Base-by-base conservation (phyloP, 2,113 vertebrate species). In the Donacobius atricapilla region DNA sequence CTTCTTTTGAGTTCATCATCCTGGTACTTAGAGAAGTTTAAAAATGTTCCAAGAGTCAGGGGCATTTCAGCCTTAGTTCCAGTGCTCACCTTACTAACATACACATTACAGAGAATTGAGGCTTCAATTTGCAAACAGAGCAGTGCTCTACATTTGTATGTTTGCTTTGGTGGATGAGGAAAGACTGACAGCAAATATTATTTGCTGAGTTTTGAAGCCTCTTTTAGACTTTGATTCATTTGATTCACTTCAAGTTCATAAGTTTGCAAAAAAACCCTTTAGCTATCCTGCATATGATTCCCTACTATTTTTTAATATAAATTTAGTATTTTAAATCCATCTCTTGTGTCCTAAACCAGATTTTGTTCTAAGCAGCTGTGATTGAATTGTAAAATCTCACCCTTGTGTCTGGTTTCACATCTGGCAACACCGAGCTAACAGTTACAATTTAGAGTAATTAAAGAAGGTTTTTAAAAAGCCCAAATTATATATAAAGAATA, bases 371-470 rank as follows among this genome's bases (percentile, higher is more conserved):
- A 96, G 89, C 98, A 98, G 97, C 97, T 98, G 98, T 69, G 96
- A 94, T 72, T 88, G 93, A 97, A 98, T 95, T 98, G 98, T 97
- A 98, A 98, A 98, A 98, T 97, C 97, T 98, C 97, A 98, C 98
- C 94, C 96, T 97, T 96, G 97, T 97, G 98, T 98, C 97, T 98
- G 98, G 97, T 97, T 98, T 97, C 98, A 98, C 97, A 98, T 98
- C 98, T 98, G 98, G 98, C 96, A 97, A 98, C 96, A 97, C 96
- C 97, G 97, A 97, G 95, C 95, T 93, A 93, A 94, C 97, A 95
- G 97, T 96, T 97, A 96, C 93, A 97, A 97, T 87, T 97, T 54
- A 75, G 90, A 97, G 95, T 97, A 98, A 98, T 97, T 98, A 98
- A 97, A 97, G 68, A 50, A 97, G 92, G 83, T 94, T 88, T 92